phyloP scores from a whole-genome alignment of 2,888 invertebrate genomes.

The Parochlus steinenii region DNA sequence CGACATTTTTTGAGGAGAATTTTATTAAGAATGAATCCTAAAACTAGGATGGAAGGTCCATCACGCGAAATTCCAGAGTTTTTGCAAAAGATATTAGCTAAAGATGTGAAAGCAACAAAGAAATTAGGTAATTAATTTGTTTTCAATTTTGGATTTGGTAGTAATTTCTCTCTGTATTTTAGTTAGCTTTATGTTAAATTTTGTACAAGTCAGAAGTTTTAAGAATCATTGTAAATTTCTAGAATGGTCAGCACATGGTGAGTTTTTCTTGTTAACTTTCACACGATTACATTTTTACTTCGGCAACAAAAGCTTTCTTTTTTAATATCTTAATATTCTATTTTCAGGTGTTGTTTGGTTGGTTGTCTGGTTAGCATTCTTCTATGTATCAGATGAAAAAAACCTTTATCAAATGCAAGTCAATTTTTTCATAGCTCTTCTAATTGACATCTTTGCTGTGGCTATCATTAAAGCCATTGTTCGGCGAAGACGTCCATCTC shows the following conservation, averaged over 20 bases:
- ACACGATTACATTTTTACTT: background rate
- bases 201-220: slow-evolving; percentile 22
- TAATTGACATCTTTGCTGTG: slow-evolving; percentile 9
- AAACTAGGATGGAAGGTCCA: slow-evolving; percentile 6
- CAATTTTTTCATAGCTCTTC: slow-evolving; percentile 53
- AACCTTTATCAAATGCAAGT: slow-evolving; percentile 63
- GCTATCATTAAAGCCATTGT: slow-evolving; percentile 23
- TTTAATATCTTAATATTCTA: slow-evolving; percentile 39
- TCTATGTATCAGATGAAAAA: slow-evolving; percentile 55
- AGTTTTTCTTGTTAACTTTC: background rate
- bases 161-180: too few species aligned
- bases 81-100: slow-evolving; percentile 18
- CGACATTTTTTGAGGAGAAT: too few species aligned
- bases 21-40: slow-evolving; percentile 5
- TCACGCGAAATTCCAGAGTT: slow-evolving; percentile 12
- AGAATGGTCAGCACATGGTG: slow-evolving; percentile 17
- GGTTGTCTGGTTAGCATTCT: slow-evolving; percentile 53
- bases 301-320: background rate
- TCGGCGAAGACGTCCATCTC: slow-evolving; percentile 60
- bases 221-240: slow-evolving; percentile 23
- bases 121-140: too few species aligned
- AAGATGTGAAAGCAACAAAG: slow-evolving; percentile 23
- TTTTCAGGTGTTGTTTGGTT: slow-evolving; percentile 86
- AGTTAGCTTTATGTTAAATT: slow-evolving; percentile 21
- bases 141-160: too few species aligned